phyloP scores from a whole-genome alignment of 2,113 vertebrate species.

The Meles meles region DNA sequence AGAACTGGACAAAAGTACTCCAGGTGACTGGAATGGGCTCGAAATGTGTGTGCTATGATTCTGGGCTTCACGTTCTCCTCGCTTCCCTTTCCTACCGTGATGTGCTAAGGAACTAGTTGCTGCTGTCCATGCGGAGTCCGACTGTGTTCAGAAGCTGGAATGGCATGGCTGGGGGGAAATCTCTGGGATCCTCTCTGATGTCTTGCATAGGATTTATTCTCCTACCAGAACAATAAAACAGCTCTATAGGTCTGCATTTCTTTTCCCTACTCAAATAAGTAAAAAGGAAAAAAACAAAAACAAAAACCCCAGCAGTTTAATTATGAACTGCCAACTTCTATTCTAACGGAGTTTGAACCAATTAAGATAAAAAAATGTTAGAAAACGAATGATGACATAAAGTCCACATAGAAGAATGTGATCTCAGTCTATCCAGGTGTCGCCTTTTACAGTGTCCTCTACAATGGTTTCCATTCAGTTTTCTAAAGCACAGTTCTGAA shows the following conservation, averaged over 20 bases:
- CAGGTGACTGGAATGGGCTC: neutral
- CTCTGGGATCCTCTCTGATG: neutral
- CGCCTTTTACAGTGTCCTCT: neutral
- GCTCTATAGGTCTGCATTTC: neutral
- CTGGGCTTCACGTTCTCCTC: neutral
- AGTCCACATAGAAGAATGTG: neutral
- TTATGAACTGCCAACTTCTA: neutral
- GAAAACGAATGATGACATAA: neutral
- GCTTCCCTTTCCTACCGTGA: neutral
- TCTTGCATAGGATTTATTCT: neutral
- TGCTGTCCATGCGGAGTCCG: neutral
- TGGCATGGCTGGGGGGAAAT: too few species aligned
- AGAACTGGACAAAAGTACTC: neutral
- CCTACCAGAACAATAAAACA: neutral
- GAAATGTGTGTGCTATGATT: neutral
- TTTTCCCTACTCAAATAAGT: neutral
- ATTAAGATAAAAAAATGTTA: neutral
- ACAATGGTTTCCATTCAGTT: rapidly evolving
- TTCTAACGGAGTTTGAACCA: neutral
- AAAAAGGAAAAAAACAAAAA: neutral
- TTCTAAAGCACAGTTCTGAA: neutral
- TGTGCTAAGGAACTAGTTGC: neutral
- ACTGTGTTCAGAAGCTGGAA: neutral
- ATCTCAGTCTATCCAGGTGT: rapidly evolving
- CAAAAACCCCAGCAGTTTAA: neutral